Evolutionary conservation across 1,140 invertebrate genomes (phyloP).

Genomic region (Cyphomyrmex costatus): DNA sequence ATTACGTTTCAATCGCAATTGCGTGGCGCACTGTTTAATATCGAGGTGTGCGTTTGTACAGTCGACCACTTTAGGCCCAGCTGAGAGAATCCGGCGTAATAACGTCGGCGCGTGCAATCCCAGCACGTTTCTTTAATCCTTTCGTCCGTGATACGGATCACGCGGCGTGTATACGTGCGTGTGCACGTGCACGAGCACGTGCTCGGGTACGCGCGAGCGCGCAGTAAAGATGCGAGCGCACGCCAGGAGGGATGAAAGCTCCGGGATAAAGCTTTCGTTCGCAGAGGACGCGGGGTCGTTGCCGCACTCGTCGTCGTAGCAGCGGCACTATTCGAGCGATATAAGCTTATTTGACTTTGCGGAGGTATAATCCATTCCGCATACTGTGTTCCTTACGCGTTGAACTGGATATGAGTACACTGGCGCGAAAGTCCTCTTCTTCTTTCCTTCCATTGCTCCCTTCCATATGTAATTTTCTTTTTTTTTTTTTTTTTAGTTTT

Average conservation of each 20-base stretch:
- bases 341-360: constrained; percentile 71
- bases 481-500: constrained; percentile 36
- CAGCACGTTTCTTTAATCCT: constrained; percentile 63
- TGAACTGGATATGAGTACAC: constrained; percentile 40
- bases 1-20: constrained; percentile 33
- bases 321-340: constrained; percentile 51
- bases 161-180: neutral
- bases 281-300: neutral
- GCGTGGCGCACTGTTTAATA: constrained; percentile 15
- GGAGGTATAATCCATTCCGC: constrained; percentile 64
- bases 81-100: constrained; percentile 5
- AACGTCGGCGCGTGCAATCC: constrained; percentile 32
- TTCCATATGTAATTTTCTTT: constrained; percentile 22
- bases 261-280: constrained; percentile 58
- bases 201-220: neutral
- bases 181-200: constrained; percentile 22
- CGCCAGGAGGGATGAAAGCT: constrained; percentile 33
- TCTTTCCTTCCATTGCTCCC: neutral
- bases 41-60: constrained; percentile 36
- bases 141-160: constrained; percentile 45
- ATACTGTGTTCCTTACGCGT: constrained; percentile 55
- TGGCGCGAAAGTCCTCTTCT: neutral
- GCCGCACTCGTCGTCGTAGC: constrained; percentile 13
- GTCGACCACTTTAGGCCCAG: neutral
- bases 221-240: constrained; percentile 33